These are phyloP conservation scores for Antheraea mylitta DNA, from an alignment of 1,140 invertebrate species.

Conservation along the genomic window DNA sequence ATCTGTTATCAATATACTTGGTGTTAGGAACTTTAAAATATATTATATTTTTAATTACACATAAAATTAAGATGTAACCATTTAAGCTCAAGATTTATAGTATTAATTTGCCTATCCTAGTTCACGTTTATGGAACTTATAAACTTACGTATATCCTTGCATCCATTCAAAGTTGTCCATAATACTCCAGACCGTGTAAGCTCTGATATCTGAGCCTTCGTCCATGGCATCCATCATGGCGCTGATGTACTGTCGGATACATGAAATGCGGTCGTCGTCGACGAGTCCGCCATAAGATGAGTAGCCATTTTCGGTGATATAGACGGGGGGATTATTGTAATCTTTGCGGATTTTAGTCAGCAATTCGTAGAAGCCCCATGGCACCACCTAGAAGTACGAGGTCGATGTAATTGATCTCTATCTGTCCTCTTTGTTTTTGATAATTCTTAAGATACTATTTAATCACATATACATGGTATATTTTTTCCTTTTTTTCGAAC, in stretches of 20 bases:
- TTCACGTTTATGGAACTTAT: too few relatives aligned
- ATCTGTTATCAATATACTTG: too few relatives aligned
- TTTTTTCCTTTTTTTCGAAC: too few relatives aligned
- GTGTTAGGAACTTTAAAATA: too few relatives aligned
- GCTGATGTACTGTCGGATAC: constrained; percentile 57
- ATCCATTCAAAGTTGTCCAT: constrained; percentile 83
- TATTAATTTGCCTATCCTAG: background rate
- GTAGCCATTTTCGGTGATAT: constrained; percentile 11
- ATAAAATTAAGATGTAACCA: too few relatives aligned
- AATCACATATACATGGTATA: too few relatives aligned
- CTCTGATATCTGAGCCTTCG: constrained; percentile 44
- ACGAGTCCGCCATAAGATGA: background rate
- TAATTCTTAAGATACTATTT: too few relatives aligned
- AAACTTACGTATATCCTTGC: constrained; percentile 71
- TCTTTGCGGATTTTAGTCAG: constrained; percentile 30
- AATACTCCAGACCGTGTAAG: constrained; percentile 81
- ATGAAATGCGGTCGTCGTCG: constrained; percentile 47
- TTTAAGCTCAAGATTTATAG: too few relatives aligned
- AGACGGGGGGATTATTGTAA: constrained; percentile 30
- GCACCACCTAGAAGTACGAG: constrained; percentile 24
- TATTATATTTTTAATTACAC: too few relatives aligned
- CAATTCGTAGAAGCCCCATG: constrained; percentile 56
- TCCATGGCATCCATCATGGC: constrained; percentile 37
- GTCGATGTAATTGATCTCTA: too few relatives aligned
- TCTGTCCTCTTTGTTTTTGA: too few relatives aligned